Conservation (phyloP, 2,797 vertebrate species). For the Artibeus lituratus region DNA sequence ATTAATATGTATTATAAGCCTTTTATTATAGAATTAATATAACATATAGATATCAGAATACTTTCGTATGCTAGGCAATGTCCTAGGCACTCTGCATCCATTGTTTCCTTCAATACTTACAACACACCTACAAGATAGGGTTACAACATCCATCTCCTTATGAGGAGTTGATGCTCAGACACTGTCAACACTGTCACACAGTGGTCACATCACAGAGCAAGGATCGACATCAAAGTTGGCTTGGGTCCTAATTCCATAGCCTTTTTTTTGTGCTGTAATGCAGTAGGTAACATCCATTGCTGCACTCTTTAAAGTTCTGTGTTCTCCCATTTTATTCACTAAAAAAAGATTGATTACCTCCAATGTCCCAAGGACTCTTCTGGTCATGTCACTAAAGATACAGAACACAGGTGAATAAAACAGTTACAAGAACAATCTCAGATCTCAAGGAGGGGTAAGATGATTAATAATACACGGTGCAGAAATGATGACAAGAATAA, state of each 20-base stretch:
- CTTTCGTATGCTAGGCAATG: not conserved
- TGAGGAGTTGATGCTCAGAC: not conserved
- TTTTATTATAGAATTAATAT: not conserved
- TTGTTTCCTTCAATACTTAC: not conserved
- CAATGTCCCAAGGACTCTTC: not conserved
- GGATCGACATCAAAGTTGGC: not conserved
- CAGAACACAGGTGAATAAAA: not conserved
- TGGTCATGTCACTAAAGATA: not conserved
- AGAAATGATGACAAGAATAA: not conserved
- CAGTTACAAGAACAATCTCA: not conserved
- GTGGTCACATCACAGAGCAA: not conserved
- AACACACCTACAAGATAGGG: not conserved
- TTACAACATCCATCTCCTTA: not conserved
- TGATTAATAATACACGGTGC: not conserved
- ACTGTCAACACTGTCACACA: not conserved
- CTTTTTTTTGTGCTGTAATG: not conserved
- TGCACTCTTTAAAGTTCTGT: not conserved
- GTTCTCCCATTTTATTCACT: not conserved
- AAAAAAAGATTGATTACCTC: not conserved
- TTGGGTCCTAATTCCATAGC: not conserved
- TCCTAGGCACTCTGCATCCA: not conserved
- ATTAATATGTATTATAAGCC: not conserved
- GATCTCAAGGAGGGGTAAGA: not conserved
- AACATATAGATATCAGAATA: not conserved
- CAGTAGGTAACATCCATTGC: not conserved